These are phyloP conservation scores for Chalcosyrphus nemorum DNA, from an alignment of 2,888 invertebrate genomes.

Conservation along the genomic window DNA sequence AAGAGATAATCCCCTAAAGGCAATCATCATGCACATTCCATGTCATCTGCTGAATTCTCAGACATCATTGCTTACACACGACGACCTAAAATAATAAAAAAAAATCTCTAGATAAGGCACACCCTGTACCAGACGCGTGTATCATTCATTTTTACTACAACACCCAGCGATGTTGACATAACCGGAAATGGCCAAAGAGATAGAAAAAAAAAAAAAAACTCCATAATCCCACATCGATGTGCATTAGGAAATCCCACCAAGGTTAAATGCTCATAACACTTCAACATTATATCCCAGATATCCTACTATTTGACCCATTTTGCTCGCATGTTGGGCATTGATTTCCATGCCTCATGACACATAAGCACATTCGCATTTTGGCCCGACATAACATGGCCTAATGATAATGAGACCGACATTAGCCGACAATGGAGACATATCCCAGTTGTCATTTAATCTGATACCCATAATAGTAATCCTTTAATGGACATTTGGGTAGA, in stretches of 20 bases:
- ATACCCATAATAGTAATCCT: conserved; percentile 53
- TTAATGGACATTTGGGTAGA: conserved; percentile 48
- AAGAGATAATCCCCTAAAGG: not conserved
- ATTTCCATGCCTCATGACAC: conserved; percentile 63
- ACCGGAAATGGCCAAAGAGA: not conserved
- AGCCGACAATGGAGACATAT: conserved; percentile 50
- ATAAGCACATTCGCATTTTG: conserved; percentile 46
- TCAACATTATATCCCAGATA: conserved; percentile 28
- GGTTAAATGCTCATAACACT: conserved; percentile 53
- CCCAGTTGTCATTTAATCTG: conserved; percentile 61
- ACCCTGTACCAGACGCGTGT: not conserved
- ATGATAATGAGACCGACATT: conserved; percentile 71
- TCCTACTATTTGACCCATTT: conserved; percentile 63
- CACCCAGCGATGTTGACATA: conserved; percentile 2
- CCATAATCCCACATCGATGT: conserved; percentile 8
- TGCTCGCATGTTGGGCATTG: conserved; percentile 59
- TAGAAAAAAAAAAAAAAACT: not conserved
- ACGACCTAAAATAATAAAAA: not conserved
- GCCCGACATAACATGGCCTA: conserved; percentile 41
- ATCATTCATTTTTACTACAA: not conserved
- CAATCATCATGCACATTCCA: not conserved
- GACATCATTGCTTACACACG: not conserved
- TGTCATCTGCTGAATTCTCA: conserved; percentile 14
- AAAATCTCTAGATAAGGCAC: not conserved
- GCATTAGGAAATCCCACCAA: conserved; percentile 46